These are phyloP conservation scores for Ophioderma brevispina DNA, from an alignment of 35 echinoderm and acorn worm genomes.

Conservation along the genomic window DNA sequence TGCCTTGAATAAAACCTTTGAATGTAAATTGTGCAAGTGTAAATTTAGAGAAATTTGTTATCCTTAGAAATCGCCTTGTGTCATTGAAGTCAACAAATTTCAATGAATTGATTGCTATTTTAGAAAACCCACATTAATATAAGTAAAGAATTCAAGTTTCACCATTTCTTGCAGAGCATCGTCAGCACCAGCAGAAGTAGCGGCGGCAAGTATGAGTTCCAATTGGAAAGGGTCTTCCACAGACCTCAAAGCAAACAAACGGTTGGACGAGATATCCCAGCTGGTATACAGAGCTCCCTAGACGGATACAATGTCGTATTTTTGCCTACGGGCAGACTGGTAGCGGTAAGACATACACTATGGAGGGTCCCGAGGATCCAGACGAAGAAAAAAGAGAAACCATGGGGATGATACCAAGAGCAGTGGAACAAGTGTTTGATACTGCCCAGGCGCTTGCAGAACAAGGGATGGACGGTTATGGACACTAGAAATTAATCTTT, in stretches of 20 bases:
- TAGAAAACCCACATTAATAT: too few species aligned
- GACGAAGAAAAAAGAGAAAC: conserved; percentile 49
- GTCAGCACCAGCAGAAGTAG: neutral
- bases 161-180: conserved; percentile 52
- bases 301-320: conserved; percentile 97
- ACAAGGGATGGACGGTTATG: conserved; percentile 91
- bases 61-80: too few species aligned
- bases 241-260: conserved; percentile 28
- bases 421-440: conserved; percentile 81
- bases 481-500: too few species aligned
- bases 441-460: conserved; percentile 33
- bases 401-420: conserved; percentile 87
- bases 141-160: too few species aligned
- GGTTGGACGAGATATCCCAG: conserved; percentile 88
- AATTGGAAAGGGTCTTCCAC: conserved; percentile 72
- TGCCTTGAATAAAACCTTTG: too few species aligned
- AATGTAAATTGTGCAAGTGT: too few species aligned
- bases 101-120: too few species aligned
- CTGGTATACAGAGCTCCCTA: conserved; percentile 85
- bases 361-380: conserved; percentile 78
- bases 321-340: conserved; percentile 97
- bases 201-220: conserved; percentile 51
- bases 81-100: too few species aligned
- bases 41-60: too few species aligned
- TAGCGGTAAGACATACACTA: conserved; percentile 90